These are phyloP conservation scores for Bergia puertoricense DNA, from an alignment of 92 coral and sea anemone genomes.

Conservation along the genomic window DNA sequence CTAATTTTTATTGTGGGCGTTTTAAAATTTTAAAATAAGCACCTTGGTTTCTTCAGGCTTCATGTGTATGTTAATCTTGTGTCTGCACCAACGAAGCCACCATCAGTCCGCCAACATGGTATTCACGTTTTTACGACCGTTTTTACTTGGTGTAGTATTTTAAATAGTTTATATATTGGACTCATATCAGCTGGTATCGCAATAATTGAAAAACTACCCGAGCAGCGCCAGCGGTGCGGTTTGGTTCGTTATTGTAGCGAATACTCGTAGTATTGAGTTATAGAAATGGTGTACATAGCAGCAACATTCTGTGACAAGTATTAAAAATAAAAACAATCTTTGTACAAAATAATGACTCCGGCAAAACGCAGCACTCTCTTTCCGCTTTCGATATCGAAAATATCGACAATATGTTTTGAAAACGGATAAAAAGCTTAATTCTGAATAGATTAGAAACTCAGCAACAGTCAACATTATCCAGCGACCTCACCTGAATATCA, in stretches of 20 bases:
- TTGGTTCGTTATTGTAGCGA: neutral
- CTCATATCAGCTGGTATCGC: neutral
- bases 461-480: too few species aligned
- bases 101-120: neutral
- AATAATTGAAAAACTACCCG: neutral
- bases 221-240: neutral
- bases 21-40: too few species aligned
- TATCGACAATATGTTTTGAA: neutral
- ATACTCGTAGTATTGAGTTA: neutral
- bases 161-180: neutral
- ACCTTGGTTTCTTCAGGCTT: too few species aligned
- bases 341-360: neutral
- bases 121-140: neutral
- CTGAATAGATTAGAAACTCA: neutral
- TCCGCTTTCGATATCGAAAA: neutral
- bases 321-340: too few species aligned
- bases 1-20: too few species aligned
- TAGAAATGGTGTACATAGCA: neutral
- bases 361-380: neutral
- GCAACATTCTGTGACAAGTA: too few species aligned
- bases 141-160: neutral
- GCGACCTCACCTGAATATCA: slow-evolving; percentile 8
- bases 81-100: too few species aligned
- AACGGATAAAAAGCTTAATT: neutral
- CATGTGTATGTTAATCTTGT: too few species aligned